Conservation (phyloP, 2,797 vertebrate species). For the Melanotaenia pygmaea region DNA sequence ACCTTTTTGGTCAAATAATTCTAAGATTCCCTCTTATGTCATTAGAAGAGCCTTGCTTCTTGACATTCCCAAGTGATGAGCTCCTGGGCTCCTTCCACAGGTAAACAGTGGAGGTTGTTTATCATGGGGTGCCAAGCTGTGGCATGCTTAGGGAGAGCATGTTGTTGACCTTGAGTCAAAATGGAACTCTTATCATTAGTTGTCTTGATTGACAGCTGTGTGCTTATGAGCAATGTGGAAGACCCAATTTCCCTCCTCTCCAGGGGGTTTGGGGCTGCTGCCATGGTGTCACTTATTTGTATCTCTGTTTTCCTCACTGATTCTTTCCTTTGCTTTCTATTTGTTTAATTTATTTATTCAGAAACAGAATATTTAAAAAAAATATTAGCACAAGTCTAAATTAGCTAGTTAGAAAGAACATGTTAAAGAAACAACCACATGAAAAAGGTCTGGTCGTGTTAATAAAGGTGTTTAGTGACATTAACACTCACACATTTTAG, state of each 20-base stretch:
- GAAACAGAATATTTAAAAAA: slow-evolving; percentile 18
- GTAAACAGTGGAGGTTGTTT: slow-evolving; percentile 72
- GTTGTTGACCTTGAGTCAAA: slow-evolving; percentile 76
- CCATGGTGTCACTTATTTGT: slow-evolving; percentile 40
- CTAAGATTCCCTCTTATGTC: slow-evolving; percentile 28
- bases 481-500: no score
- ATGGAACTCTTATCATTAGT: slow-evolving; percentile 69
- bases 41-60: slow-evolving; percentile 35
- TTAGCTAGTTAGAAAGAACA: slow-evolving; percentile 6
- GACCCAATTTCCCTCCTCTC: slow-evolving; percentile 58
- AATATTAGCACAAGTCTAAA: background rate
- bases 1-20: slow-evolving; percentile 53
- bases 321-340: slow-evolving; percentile 4
- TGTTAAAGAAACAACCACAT: slow-evolving; percentile 21
- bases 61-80: slow-evolving; percentile 44
- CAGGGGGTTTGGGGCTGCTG: slow-evolving; percentile 39
- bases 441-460: slow-evolving; percentile 11
- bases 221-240: slow-evolving; percentile 61
- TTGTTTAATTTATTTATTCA: slow-evolving; percentile 12
- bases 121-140: slow-evolving; percentile 55
- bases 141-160: slow-evolving; percentile 62
- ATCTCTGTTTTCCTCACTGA: slow-evolving; percentile 18
- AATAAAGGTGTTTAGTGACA: background rate
- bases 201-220: slow-evolving; percentile 72
- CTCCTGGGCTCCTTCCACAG: slow-evolving; percentile 55